A percentile compares a stretch with the other conserved stretches of the same genome.
These are phyloP conservation scores for Entomobrya proxima DNA, from an alignment of 2,888 invertebrate species.

Conservation along the genomic window DNA sequence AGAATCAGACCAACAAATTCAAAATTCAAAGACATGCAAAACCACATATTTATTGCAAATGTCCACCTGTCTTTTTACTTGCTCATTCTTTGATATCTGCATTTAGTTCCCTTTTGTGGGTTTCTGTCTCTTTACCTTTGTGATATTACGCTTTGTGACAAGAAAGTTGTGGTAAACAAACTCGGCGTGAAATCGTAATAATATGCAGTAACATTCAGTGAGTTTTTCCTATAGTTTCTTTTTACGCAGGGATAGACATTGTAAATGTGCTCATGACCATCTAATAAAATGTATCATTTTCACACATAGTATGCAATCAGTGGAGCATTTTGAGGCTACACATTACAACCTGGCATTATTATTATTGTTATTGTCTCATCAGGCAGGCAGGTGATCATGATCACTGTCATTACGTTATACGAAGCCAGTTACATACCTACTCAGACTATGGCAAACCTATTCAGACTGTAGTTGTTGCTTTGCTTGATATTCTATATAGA, in stretches of 20 bases:
- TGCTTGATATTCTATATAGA: background rate
- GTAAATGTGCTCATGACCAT: background rate
- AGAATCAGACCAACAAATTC: too few relatives aligned
- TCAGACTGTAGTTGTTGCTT: background rate
- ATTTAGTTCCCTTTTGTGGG: constrained; percentile 10
- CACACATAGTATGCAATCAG: constrained; percentile 17
- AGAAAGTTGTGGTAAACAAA: constrained; percentile 29
- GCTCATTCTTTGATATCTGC: constrained; percentile 14
- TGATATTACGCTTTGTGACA: background rate
- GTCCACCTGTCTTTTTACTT: constrained; percentile 21
- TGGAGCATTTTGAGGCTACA: background rate
- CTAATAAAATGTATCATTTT: constrained; percentile 41
- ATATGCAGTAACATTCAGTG: constrained; percentile 10
- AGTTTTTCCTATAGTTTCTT: background rate
- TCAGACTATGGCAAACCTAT: background rate
- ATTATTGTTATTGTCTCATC: constrained; percentile 42
- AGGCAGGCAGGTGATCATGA: background rate
- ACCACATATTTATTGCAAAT: constrained; percentile 12
- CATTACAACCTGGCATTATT: background rate
- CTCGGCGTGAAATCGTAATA: background rate
- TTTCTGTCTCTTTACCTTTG: too few relatives aligned
- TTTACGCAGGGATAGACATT: background rate
- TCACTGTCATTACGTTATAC: constrained; percentile 12
- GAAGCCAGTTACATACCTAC: constrained; percentile 31
- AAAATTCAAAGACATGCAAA: background rate